Evolutionary conservation across 37 sponge, comb jelly and placozoan genomes (phyloP).

Genomic region (Cladorhizidae sp.): DNA sequence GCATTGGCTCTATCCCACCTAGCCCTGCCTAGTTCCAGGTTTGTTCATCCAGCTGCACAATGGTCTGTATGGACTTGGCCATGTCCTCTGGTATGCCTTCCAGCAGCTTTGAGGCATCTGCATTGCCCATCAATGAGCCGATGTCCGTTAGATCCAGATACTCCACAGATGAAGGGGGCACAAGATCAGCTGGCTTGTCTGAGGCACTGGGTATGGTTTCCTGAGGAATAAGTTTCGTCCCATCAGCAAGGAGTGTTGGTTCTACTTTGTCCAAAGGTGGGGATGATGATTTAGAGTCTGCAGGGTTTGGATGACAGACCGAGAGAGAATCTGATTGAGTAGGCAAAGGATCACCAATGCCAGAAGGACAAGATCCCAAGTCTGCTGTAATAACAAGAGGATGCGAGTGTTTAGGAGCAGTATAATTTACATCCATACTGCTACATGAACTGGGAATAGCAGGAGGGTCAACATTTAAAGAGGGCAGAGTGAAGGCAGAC

Average conservation of each 20-base stretch:
- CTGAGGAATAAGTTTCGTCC: too few species aligned
- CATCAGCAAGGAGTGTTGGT: too few species aligned
- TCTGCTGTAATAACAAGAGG: background rate
- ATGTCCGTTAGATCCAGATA: slow-evolving; percentile 14
- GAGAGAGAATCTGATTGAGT: background rate
- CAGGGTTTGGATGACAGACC: background rate
- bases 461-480: background rate
- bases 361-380: background rate
- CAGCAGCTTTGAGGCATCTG: slow-evolving; percentile 21
- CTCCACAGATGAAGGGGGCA: background rate
- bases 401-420: too few species aligned
- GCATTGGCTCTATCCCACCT: too few species aligned
- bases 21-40: slow-evolving; percentile 3
- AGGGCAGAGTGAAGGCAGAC: background rate
- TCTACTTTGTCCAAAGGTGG: background rate
- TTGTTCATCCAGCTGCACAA: slow-evolving; percentile 32
- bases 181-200: background rate
- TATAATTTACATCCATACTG: too few species aligned
- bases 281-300: background rate
- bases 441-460: background rate
- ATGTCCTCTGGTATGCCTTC: slow-evolving; percentile 58
- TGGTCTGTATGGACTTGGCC: slow-evolving; percentile 44
- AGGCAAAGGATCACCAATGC: background rate
- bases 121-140: background rate
- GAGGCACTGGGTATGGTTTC: background rate